phyloP scores from a whole-genome alignment of 2,113 vertebrate species.

The Microcebus griseorufus region DNA sequence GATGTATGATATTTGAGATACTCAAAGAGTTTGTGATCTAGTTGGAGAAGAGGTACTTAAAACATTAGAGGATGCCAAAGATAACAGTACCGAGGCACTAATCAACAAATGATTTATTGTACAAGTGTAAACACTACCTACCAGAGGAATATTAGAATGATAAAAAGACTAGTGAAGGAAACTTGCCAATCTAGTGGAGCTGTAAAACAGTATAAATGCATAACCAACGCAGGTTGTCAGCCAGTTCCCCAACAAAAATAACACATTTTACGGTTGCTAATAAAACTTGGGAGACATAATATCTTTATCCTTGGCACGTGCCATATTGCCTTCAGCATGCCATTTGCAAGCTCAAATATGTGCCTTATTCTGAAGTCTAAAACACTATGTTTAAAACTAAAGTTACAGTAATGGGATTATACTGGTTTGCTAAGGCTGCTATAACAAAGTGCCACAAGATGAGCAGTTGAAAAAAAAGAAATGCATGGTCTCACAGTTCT shows the following conservation, averaged over 20 bases:
- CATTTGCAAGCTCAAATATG: background rate
- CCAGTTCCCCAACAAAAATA: background rate
- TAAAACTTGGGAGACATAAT: background rate
- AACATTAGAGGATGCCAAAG: background rate
- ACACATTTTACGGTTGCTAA: background rate
- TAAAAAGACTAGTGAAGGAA: background rate
- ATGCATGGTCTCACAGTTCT: background rate
- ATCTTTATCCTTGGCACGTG: background rate
- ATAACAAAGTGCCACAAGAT: background rate
- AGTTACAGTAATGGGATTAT: background rate
- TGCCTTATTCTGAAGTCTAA: constrained; percentile 5
- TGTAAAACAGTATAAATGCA: background rate
- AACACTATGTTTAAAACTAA: constrained; percentile 4
- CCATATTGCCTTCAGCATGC: background rate
- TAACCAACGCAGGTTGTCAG: background rate
- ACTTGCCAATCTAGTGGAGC: background rate
- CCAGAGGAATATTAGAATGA: background rate
- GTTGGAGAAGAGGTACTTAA: background rate
- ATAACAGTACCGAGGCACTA: background rate
- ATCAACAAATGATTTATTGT: background rate
- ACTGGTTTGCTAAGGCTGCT: background rate
- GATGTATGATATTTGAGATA: background rate
- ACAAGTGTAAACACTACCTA: background rate
- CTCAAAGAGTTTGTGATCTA: background rate
- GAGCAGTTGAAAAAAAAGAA: background rate